Evolutionary conservation across 2,113 vertebrate species (phyloP).

Genomic region (Amblyopsis rosae): DNA sequence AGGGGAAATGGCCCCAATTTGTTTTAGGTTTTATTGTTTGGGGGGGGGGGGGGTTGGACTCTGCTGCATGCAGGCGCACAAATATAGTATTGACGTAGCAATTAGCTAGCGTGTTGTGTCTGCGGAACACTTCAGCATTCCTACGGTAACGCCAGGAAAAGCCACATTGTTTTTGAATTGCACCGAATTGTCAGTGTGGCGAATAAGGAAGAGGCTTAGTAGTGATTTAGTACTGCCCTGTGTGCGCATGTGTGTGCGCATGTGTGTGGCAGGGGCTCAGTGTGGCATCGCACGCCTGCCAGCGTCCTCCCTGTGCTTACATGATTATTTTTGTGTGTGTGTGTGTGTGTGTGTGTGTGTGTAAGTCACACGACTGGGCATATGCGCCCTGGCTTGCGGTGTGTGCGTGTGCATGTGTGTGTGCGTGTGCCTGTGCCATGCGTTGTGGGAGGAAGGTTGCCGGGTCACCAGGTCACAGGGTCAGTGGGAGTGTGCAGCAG

Average conservation of each 20-base stretch:
- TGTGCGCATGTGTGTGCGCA: constrained; percentile 11
- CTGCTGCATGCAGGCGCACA: constrained; percentile 63
- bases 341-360: constrained; percentile 30
- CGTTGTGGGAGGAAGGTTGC: constrained; percentile 57
- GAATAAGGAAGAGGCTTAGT: constrained; percentile 27
- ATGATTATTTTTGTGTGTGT: constrained; percentile 7
- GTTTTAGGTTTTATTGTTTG: constrained; percentile 2
- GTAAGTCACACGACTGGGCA: background rate
- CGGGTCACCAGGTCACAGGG: constrained; percentile 65
- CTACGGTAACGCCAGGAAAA: constrained; percentile 62
- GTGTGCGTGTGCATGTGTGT: constrained; percentile 46
- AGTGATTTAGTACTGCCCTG: constrained; percentile 51
- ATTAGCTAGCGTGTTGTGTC: constrained; percentile 69
- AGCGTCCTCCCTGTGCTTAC: constrained; percentile 43
- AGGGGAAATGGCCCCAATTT: constrained; percentile 72
- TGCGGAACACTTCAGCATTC: constrained; percentile 75
- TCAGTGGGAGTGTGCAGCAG: constrained; percentile 66
- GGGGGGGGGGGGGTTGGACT: background rate
- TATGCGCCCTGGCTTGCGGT: background rate
- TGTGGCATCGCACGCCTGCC: constrained; percentile 44
- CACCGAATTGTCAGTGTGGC: constrained; percentile 60
- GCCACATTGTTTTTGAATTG: constrained; percentile 75
- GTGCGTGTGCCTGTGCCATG: constrained; percentile 47
- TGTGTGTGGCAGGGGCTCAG: constrained; percentile 24
- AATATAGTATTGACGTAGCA: constrained; percentile 63